Conservation (phyloP, 2,888 invertebrate genomes). For the Willowsia nigromaculata region DNA sequence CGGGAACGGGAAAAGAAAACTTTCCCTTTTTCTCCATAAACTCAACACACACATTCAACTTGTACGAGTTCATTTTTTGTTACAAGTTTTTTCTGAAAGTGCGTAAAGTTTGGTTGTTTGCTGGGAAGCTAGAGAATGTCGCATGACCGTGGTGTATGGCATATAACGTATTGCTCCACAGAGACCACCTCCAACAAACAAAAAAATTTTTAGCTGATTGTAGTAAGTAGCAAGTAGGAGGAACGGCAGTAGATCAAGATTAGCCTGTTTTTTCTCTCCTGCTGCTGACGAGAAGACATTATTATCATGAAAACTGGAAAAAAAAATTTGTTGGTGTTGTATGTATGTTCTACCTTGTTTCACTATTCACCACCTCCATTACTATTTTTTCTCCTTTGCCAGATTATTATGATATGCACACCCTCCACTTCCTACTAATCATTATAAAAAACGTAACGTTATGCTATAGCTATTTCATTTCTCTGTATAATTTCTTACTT, state of each 20-base stretch:
- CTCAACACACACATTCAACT: background rate
- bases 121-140: background rate
- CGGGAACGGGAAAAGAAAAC: background rate
- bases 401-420: no score
- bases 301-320: background rate
- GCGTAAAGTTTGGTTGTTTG: background rate
- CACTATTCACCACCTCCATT: no score
- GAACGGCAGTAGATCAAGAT: constrained; percentile 19
- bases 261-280: background rate
- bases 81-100: background rate
- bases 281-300: background rate
- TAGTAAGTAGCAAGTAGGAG: background rate
- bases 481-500: background rate
- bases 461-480: background rate
- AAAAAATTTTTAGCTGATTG: background rate
- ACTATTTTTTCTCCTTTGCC: no score
- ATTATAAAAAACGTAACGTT: background rate
- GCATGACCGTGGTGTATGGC: background rate
- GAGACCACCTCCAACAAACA: background rate
- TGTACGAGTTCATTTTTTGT: background rate
- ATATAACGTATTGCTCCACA: constrained; percentile 8
- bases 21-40: background rate
- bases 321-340: background rate
- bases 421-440: no score
- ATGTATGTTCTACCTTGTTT: background rate